Conservation (phyloP, 2,113 vertebrate species). For the Marmota monax region DNA sequence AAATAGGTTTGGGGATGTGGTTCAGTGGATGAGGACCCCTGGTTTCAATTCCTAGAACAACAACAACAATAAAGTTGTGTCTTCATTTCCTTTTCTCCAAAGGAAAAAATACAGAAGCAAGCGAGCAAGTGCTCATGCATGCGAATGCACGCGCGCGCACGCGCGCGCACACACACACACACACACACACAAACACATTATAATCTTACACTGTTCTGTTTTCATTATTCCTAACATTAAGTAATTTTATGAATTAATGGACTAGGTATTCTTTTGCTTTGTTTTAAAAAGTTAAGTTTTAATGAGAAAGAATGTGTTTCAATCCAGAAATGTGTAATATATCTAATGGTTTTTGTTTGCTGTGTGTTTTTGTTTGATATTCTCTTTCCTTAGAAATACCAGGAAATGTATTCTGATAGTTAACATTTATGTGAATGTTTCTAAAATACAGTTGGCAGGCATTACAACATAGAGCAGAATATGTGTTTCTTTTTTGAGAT, state of each 20-base stretch:
- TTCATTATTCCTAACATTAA: not conserved
- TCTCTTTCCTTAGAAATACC: not conserved
- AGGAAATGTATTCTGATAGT: not conserved
- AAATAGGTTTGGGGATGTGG: no score
- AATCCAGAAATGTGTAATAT: not conserved
- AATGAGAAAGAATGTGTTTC: not conserved
- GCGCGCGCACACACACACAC: not conserved
- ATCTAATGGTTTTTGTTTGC: not conserved
- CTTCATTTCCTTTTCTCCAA: not conserved
- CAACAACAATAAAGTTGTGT: not conserved
- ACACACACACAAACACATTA: not conserved
- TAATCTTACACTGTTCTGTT: not conserved
- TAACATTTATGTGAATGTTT: not conserved
- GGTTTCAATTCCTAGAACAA: no score
- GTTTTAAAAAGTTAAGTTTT: slow-evolving; percentile 9
- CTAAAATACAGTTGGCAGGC: not conserved
- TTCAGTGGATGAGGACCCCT: no score
- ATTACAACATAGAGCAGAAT: not conserved
- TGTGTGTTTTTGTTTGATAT: not conserved
- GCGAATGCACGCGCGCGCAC: not conserved
- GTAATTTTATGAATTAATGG: slow-evolving; percentile 5
- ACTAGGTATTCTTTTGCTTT: slow-evolving; percentile 14
- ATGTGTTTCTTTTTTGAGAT: not conserved
- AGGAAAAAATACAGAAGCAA: not conserved
- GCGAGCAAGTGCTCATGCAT: no score